Conservation (phyloP, 2,888 invertebrate genomes). For the Pocota personata region DNA sequence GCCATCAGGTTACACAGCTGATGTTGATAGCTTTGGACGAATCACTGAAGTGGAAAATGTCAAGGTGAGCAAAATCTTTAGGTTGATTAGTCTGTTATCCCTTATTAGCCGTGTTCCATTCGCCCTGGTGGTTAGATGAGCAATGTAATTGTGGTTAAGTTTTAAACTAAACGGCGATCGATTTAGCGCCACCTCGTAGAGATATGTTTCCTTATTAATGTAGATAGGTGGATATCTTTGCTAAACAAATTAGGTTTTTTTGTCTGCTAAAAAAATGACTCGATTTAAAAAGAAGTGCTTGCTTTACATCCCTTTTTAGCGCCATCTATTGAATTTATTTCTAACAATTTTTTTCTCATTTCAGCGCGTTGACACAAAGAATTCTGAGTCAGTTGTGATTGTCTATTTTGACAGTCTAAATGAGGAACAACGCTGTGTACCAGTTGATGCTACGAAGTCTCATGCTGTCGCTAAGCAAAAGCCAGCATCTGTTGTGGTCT, state of each 20-base stretch:
- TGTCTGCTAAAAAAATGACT: too few relatives aligned
- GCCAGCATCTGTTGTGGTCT: conserved; percentile 92
- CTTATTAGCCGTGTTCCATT: too few relatives aligned
- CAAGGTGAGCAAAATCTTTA: conserved; percentile 80
- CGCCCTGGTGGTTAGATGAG: too few relatives aligned
- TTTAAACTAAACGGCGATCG: too few relatives aligned
- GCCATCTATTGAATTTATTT: conserved; percentile 75
- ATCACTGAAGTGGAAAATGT: conserved; percentile 83
- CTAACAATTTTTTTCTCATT: conserved; percentile 84
- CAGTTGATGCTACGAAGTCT: conserved; percentile 91
- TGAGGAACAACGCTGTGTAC: conserved; percentile 89
- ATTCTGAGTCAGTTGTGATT: conserved; percentile 86
- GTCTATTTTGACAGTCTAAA: conserved; percentile 89
- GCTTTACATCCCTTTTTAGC: too few relatives aligned
- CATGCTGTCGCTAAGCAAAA: conserved; percentile 94
- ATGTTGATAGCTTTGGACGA: conserved; percentile 88
- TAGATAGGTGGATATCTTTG: too few relatives aligned
- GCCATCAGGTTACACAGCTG: conserved; percentile 95
- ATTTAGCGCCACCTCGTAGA: too few relatives aligned
- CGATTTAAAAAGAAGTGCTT: too few relatives aligned
- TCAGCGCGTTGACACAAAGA: conserved; percentile 87
- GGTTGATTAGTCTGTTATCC: too few relatives aligned
- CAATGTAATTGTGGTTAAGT: too few relatives aligned
- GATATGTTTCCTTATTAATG: too few relatives aligned
- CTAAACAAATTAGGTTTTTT: too few relatives aligned